Conservation (phyloP, 2,113 vertebrate species). For the Cyprinodon brontotheroides region DNA sequence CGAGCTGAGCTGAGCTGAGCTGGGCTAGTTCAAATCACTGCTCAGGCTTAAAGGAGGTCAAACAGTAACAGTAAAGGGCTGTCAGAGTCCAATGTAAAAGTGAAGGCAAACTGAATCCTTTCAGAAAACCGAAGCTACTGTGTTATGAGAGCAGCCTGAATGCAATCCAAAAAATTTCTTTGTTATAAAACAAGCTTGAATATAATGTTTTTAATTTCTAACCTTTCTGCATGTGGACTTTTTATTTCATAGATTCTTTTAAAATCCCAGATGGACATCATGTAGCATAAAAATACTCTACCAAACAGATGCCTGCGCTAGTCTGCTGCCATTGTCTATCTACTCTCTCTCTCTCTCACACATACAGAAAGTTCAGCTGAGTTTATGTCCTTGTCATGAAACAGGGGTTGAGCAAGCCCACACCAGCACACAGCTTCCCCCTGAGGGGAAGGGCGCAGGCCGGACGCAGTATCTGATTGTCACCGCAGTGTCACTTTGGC, state of each 20-base stretch:
- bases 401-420: conserved; percentile 28
- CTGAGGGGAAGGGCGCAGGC: conserved; percentile 31
- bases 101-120: conserved; percentile 18
- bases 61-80: conserved; percentile 28
- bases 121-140: conserved; percentile 31
- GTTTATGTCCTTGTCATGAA: conserved; percentile 63
- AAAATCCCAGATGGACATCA: conserved; percentile 9
- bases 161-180: conserved; percentile 13
- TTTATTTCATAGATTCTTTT: background rate
- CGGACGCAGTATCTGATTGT: conserved; percentile 59
- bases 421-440: conserved; percentile 35
- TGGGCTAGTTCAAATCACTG: conserved; percentile 9
- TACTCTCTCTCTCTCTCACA: conserved; percentile 12
- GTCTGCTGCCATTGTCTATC: conserved; percentile 20
- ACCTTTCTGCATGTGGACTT: background rate
- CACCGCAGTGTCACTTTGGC: conserved; percentile 66
- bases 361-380: conserved; percentile 17
- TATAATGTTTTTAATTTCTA: background rate
- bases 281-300: conserved; percentile 14
- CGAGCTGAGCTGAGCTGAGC: conserved; percentile 21
- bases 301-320: background rate
- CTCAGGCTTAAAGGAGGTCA: conserved; percentile 36
- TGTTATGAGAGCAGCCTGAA: conserved; percentile 32
- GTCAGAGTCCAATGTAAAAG: background rate
- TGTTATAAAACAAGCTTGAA: conserved; percentile 7